These are phyloP conservation scores for Liodrosophila aerea DNA, from an alignment of 2,888 invertebrate genomes.

Conservation along the genomic window DNA sequence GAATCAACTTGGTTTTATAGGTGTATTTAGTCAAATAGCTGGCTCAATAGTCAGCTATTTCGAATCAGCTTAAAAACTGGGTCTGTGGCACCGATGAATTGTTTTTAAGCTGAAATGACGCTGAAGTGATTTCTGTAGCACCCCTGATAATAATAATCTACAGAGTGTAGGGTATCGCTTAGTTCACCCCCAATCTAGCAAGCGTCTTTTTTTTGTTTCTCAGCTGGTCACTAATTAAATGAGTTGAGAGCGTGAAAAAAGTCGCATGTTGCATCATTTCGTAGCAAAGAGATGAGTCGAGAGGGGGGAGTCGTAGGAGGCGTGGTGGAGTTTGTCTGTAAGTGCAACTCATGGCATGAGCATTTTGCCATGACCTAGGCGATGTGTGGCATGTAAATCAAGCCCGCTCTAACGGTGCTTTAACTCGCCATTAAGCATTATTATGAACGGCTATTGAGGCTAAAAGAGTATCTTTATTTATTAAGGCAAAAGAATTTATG, in stretches of 20 bases:
- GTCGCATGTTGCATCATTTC: slow-evolving; percentile 62
- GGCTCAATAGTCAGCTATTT: no score
- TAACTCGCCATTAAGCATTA: slow-evolving; percentile 8
- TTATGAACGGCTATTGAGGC: slow-evolving; percentile 3
- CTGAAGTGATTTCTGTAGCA: no score
- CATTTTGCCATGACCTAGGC: slow-evolving; percentile 43
- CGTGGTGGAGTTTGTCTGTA: slow-evolving; percentile 5
- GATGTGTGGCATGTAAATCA: slow-evolving; percentile 33
- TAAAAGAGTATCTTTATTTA: background rate
- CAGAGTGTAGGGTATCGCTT: background rate
- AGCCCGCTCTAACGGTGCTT: slow-evolving; percentile 43
- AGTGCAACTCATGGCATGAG: slow-evolving; percentile 44
- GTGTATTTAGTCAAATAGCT: no score
- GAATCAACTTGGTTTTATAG: no score
- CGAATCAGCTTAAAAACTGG: no score
- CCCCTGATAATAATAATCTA: no score
- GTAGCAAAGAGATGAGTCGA: slow-evolving; percentile 41
- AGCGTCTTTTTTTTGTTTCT: slow-evolving; percentile 8
- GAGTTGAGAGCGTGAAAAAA: slow-evolving; percentile 66
- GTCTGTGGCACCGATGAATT: no score
- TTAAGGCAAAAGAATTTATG: slow-evolving; percentile 20
- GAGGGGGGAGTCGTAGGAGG: background rate
- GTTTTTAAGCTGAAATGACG: no score
- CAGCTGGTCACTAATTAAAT: slow-evolving; percentile 59
- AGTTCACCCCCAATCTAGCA: no score